phyloP scores from a whole-genome alignment of 2,797 vertebrate species.

The Brachymystax lenok region DNA sequence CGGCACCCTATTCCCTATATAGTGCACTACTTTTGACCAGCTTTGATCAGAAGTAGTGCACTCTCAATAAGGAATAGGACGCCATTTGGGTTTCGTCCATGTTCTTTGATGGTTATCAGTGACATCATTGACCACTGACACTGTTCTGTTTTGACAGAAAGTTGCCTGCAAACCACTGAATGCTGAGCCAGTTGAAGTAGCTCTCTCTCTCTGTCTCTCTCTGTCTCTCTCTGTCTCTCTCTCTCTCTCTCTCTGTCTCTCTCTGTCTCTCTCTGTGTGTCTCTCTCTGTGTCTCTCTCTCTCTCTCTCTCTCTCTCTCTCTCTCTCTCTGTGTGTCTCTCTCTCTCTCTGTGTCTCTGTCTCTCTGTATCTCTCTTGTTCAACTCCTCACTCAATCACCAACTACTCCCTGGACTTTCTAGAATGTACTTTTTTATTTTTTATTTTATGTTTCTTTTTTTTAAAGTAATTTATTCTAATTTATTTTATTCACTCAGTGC shows the following conservation, averaged over 20 bases:
- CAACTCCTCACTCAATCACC: conserved; percentile 5
- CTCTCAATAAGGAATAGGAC: too few species aligned
- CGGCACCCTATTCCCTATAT: background rate
- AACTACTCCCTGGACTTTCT: conserved; percentile 61
- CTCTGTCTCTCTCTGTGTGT: too few species aligned
- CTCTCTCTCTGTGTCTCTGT: too few species aligned
- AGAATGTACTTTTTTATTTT: conserved; percentile 42
- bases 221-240: too few species aligned
- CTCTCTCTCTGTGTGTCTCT: too few species aligned
- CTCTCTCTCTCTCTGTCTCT: too few species aligned
- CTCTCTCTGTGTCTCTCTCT: too few species aligned
- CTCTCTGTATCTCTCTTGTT: too few species aligned
- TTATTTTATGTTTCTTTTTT: conserved; percentile 42
- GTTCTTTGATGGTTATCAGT: background rate
- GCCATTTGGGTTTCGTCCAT: too few species aligned
- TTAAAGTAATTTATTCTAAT: conserved; percentile 77
- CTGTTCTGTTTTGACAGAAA: background rate
- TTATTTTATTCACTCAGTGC: conserved; percentile 78
- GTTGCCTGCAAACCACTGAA: conserved; percentile 72
- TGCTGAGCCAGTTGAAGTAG: conserved; percentile 72
- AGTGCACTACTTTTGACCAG: too few species aligned
- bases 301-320: too few species aligned
- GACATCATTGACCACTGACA: background rate
- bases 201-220: background rate
- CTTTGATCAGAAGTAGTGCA: background rate